Conservation (phyloP, 2,113 vertebrate genomes). For the Gorsachius goisagi region DNA sequence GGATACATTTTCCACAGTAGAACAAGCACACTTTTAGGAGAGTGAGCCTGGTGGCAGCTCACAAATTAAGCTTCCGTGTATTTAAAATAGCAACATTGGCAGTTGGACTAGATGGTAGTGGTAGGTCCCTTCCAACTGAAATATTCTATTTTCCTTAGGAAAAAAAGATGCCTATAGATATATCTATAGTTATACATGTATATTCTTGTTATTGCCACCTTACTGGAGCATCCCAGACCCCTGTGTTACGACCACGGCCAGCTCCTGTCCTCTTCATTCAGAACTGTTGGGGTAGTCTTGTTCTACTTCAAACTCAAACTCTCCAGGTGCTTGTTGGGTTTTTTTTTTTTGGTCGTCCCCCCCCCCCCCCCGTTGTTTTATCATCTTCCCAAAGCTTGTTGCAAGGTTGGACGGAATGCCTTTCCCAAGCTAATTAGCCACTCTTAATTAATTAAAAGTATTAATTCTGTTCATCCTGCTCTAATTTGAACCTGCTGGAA, state of each 20-base stretch:
- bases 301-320: not conserved
- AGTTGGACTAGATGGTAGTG: not conserved
- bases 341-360: too few species aligned
- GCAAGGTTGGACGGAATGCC: not conserved
- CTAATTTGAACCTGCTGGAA: not conserved
- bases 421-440: not conserved
- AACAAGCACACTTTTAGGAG: not conserved
- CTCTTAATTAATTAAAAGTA: not conserved
- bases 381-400: not conserved
- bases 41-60: not conserved
- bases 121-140: not conserved
- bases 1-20: not conserved
- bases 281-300: fast-evolving
- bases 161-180: not conserved
- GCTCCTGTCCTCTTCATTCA: not conserved
- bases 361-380: not conserved
- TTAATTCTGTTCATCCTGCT: not conserved
- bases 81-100: not conserved
- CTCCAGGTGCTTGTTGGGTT: not conserved
- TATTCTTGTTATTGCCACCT: not conserved
- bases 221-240: not conserved
- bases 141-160: not conserved
- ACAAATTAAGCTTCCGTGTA: conserved; percentile 17
- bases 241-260: not conserved
- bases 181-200: not conserved